Evolutionary conservation across 2,888 invertebrate genomes (phyloP), one percentile per base, ranked within the genome.

Genomic region (Pyrochroa serraticornis): DNA sequence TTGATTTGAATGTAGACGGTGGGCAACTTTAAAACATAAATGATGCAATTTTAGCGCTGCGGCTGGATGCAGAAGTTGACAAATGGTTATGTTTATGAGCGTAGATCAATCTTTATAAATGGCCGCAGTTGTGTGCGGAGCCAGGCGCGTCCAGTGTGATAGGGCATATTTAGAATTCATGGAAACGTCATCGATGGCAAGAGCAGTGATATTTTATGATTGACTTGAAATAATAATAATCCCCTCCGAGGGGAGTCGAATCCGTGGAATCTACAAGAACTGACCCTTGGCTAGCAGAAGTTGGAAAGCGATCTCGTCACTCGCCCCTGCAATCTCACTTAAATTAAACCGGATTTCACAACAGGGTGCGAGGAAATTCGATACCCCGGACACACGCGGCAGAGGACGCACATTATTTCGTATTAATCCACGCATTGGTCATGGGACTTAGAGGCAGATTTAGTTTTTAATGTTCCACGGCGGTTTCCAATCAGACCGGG

Each of bases 401-500:
- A 52, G 38, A 52, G 51, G 50, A 64, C 60, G 60, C 62, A 63
- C 64, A 69, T 71, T 71, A 74, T 73, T 71, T 73, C 70, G 70
- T 69, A 73, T 77, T 77, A 78, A 78, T 78, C 77, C 77, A 67
- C 56, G 68, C 73, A 75, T 77, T 76, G 78, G 77, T 75, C 77
- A 77, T 71, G 74, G 76, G 76, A 73, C 74, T 78, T 77, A 77
- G 68, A 69, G 66, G 68, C 70, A 75, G 77, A 77, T 78, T 77
- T 75, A 76, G 69, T 78, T 78, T 78, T 78, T 78, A 78, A 78
- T 78, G 77, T 77, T 75, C 75, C 66, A 71, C 70, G 67, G 70
- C 69, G 71, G 74, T 77, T 77, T 77, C 77, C 76, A 77, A 77
- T 78, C 77, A 72, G 67, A 70, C 67, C 60, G 62, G 72, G 73